Conservation (phyloP, 2,888 invertebrate genomes). For the Drosophila tanythrix region DNA sequence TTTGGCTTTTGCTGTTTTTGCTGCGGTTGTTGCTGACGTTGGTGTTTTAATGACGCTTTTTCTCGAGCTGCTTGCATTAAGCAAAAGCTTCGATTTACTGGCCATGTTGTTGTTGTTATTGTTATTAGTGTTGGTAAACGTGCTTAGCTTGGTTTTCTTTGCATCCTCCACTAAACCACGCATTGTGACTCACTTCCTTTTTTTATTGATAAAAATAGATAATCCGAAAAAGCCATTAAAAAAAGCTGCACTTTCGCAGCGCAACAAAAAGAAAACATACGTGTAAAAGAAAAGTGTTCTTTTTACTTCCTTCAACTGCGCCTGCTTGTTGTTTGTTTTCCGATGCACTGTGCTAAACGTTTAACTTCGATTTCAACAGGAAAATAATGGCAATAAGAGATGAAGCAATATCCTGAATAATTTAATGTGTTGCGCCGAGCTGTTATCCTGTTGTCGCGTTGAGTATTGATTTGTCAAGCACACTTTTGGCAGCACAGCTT, state of each 20-base stretch:
- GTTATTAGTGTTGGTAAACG: slow-evolving; percentile 71
- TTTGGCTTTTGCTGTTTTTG: slow-evolving; percentile 60
- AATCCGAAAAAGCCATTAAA: slow-evolving; percentile 26
- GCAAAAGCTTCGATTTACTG: slow-evolving; percentile 37
- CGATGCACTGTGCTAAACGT: slow-evolving; percentile 28
- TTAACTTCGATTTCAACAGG: slow-evolving; percentile 13
- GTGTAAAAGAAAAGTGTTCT: slow-evolving; percentile 57
- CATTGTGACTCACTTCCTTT: slow-evolving; percentile 64
- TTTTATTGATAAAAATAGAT: slow-evolving; percentile 58
- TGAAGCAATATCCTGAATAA: slow-evolving; percentile 14
- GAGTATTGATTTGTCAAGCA: slow-evolving; percentile 74
- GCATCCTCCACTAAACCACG: slow-evolving; percentile 83
- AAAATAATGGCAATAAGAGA: slow-evolving; percentile 12
- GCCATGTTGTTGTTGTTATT: slow-evolving; percentile 45
- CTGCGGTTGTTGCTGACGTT: slow-evolving; percentile 30
- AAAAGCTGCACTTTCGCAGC: slow-evolving; percentile 8
- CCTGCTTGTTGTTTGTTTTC: neutral
- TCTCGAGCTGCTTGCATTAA: slow-evolving; percentile 72
- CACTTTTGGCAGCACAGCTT: slow-evolving; percentile 48
- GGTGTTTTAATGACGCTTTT: slow-evolving; percentile 56
- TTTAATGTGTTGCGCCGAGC: slow-evolving; percentile 37
- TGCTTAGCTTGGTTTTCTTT: slow-evolving; percentile 78
- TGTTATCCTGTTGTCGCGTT: slow-evolving; percentile 68
- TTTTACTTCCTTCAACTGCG: slow-evolving; percentile 9
- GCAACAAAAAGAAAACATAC: slow-evolving; percentile 29